Evolutionary conservation across 2,113 vertebrate species (phyloP), one percentile per base, ranked within the genome.

Genomic region (Phrynocephalus versicolor): DNA sequence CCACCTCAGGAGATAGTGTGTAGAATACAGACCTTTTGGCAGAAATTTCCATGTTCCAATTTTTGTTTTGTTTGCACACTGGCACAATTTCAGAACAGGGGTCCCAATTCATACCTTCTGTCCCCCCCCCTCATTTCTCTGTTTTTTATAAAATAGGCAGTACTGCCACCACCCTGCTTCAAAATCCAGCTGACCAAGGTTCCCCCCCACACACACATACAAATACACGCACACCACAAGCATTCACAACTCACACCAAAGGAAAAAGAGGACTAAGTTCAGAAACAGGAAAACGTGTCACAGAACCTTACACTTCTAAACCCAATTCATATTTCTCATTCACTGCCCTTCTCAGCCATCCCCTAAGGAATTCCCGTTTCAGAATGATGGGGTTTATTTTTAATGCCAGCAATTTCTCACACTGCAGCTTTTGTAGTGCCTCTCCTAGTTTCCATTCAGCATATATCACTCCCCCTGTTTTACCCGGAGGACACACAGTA

Each of bases 1-100:
- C 18, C 10, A 58, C n/a, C 27, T 88, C 70, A 0, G 82, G 78
- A 91, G 80, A 73, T 77, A 87, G 67, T 88, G 85, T 89, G 89
- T 88, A 85, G 87, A 89, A 91, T 21, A 0, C 55, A 67, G 89
- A 71, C 67, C 67, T 91, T 91, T 93, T 89, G 74, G 6, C 0
- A 15, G 88, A 89, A 78, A 64, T 55, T 83, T 72, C 37, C 12
- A 60, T 78, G 65, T 51, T 27, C 45, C 39, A 39, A 62, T 81
- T 86, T 80, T 79, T 82, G 45, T 69, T 65, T 60, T 60, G 33
- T 78, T 45, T 15, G 8, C 30, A 41, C 35, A 16, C 39, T 39
- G 67, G 39, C 55, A 55, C 60, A 64, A 30, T 87, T 76, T 30
- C 80, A 70, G 35, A 77, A 77, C 30, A 62, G 16, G 35, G 21